A percentile compares a stretch with the other conserved stretches of the same genome.
These are phyloP conservation scores for Furcifer pardalis DNA, from an alignment of 2,797 vertebrate genomes.

Conservation along the genomic window DNA sequence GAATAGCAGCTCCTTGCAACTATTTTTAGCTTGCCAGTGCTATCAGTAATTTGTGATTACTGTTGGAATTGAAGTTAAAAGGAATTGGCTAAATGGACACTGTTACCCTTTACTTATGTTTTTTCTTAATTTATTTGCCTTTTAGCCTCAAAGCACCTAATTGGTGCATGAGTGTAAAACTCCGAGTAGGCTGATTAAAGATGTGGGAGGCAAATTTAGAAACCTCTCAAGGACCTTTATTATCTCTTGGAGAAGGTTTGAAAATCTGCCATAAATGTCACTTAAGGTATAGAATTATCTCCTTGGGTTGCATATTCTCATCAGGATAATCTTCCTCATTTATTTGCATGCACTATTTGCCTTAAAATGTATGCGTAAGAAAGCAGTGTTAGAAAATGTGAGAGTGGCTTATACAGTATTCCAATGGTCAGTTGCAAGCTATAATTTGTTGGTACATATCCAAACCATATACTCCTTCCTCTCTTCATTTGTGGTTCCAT, in stretches of 20 bases:
- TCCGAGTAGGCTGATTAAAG: slow-evolving; percentile 60
- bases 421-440: neutral
- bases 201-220: slow-evolving; percentile 21
- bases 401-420: neutral
- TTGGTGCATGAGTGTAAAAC: slow-evolving; percentile 46
- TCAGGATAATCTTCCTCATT: neutral
- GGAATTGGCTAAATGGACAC: slow-evolving; percentile 48
- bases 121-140: slow-evolving; percentile 54
- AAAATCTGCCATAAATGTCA: slow-evolving; percentile 13
- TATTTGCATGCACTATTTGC: neutral
- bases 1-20: neutral
- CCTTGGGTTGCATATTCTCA: slow-evolving; percentile 6
- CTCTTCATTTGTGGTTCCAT: neutral
- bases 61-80: slow-evolving; percentile 63
- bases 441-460: neutral
- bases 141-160: slow-evolving; percentile 57
- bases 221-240: slow-evolving; percentile 41
- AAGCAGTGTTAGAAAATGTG: neutral
- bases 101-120: slow-evolving; percentile 62
- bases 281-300: slow-evolving; percentile 40
- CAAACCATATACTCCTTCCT: neutral
- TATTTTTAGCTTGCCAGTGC: neutral
- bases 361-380: neutral
- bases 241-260: slow-evolving; percentile 42
- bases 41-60: slow-evolving; percentile 24